These are phyloP conservation scores for Hypsibius dujardini DNA, from an alignment of 1,140 invertebrate species.

Conservation along the genomic window DNA sequence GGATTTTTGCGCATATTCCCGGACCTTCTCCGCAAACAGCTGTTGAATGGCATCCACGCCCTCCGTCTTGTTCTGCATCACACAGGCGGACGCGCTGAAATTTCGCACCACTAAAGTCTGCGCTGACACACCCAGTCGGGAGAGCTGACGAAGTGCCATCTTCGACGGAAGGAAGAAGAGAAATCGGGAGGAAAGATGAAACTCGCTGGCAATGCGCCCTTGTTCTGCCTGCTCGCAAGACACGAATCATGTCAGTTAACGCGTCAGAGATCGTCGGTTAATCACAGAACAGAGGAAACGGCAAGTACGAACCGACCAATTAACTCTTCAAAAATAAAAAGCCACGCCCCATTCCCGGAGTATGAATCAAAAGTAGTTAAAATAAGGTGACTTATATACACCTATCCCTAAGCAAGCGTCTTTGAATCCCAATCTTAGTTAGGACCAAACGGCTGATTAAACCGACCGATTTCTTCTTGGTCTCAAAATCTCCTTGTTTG, in stretches of 20 bases:
- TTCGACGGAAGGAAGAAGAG: background rate
- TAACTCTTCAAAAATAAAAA: no score
- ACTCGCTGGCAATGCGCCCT: background rate
- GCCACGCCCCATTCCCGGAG: no score
- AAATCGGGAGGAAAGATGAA: slow-evolving; percentile 1
- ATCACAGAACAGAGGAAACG: background rate
- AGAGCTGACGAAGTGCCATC: background rate
- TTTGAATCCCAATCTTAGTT: no score
- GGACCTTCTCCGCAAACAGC: slow-evolving; percentile 75
- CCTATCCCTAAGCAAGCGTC: no score
- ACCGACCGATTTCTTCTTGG: no score
- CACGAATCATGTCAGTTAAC: background rate
- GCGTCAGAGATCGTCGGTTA: background rate
- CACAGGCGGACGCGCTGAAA: background rate
- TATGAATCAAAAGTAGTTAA: no score
- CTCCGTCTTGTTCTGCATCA: slow-evolving; percentile 26
- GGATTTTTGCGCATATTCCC: slow-evolving; percentile 61
- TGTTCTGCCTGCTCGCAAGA: background rate
- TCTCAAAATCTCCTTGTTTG: no score
- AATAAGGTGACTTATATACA: no score
- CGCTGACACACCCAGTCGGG: background rate
- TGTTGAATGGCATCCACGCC: slow-evolving; percentile 75
- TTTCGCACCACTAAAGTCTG: background rate
- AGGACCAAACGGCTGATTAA: no score
- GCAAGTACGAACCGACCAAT: no score